A percentile compares a stretch with the other conserved stretches of the same genome.
Evolutionary conservation across 1,140 invertebrate genomes (phyloP).

Genomic region (Ptiloglossa arizonensis): DNA sequence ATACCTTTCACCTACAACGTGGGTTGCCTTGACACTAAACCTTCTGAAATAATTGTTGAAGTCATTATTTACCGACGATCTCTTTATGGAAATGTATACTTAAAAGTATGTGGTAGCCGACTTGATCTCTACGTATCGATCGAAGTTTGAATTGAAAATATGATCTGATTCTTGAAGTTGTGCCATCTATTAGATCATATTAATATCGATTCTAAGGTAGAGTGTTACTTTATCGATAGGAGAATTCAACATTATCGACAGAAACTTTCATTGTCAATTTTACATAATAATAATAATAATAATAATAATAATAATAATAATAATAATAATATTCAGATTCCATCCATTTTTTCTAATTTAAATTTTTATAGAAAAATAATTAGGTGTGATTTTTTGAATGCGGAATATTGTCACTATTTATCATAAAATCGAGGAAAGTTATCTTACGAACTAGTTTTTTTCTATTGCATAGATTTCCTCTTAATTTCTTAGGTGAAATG

Average conservation of each 20-base stretch:
- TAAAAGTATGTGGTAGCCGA: conserved; percentile 5
- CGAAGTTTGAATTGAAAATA: conserved; percentile 35
- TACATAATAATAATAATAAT: too few species aligned
- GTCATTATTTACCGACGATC: conserved; percentile 33
- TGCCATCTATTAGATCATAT: not conserved
- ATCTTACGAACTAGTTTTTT: not conserved
- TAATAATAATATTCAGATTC: not conserved
- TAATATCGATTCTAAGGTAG: not conserved
- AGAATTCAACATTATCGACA: not conserved
- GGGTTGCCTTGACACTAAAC: conserved; percentile 53
- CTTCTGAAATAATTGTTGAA: conserved; percentile 47
- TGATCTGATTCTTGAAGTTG: not conserved
- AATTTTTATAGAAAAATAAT: too few species aligned
- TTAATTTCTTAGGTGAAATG: not conserved
- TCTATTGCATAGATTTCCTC: not conserved
- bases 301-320: not conserved
- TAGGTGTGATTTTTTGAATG: too few species aligned
- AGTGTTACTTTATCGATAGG: not conserved
- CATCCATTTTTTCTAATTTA: too few species aligned
- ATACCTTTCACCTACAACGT: conserved; percentile 49
- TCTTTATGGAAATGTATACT: conserved; percentile 29
- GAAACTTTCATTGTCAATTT: not conserved
- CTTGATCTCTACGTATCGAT: not conserved
- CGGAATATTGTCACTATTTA: not conserved
- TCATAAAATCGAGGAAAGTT: too few species aligned